A percentile compares a stretch with the other conserved stretches of the same genome.
These are phyloP conservation scores for Machimus atricapillus DNA, from an alignment of 2,888 invertebrate species.

Conservation along the genomic window DNA sequence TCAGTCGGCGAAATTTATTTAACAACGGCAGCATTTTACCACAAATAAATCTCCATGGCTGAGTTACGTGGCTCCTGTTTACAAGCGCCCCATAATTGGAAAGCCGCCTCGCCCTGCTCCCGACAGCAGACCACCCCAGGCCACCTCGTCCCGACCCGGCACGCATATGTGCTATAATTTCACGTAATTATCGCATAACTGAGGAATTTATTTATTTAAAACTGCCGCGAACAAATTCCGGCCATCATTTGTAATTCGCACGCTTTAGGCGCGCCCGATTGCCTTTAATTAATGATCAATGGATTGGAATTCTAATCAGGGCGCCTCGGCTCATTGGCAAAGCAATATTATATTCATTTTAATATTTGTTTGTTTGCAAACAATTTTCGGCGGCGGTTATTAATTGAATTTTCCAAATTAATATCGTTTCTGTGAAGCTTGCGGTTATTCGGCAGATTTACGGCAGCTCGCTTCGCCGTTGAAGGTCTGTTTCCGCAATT, in stretches of 20 bases:
- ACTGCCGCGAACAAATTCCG: background rate
- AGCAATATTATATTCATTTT: background rate
- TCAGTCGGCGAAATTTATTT: conserved; percentile 5
- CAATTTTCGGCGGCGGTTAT: background rate
- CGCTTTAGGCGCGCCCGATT: background rate
- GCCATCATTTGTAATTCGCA: background rate
- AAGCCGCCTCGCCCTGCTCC: background rate
- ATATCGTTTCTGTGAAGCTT: background rate
- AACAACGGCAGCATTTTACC: background rate
- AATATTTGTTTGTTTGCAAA: background rate
- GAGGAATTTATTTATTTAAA: background rate
- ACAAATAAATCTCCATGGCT: conserved; percentile 14
- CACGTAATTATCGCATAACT: background rate
- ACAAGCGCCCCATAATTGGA: background rate
- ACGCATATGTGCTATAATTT: background rate
- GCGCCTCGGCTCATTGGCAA: background rate
- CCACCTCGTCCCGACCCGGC: background rate
- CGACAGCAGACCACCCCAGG: background rate
- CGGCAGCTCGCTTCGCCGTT: background rate
- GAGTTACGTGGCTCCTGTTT: background rate
- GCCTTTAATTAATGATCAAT: background rate
- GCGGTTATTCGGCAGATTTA: background rate
- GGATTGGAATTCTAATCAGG: background rate
- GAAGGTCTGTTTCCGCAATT: background rate
- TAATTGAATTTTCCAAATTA: background rate